Evolutionary conservation across 2,888 invertebrate species (phyloP).

Genomic region (Apamea anceps): DNA sequence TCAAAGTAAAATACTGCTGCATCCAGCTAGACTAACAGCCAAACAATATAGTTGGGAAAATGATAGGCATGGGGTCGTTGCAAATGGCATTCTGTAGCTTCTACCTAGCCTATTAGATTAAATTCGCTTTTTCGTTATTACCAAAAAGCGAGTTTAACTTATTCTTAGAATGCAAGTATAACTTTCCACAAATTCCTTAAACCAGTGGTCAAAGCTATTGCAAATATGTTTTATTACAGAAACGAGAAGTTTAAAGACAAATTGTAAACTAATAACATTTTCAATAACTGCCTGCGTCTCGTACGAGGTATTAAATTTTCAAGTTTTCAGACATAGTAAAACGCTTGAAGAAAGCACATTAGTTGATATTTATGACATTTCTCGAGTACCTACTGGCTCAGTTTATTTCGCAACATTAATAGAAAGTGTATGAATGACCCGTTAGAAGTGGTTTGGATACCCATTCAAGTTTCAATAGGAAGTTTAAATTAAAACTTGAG

Average conservation of each 20-base stretch:
- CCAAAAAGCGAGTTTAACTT: too few species aligned
- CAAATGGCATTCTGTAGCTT: too few species aligned
- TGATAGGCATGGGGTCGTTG: too few species aligned
- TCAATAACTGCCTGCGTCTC: not conserved
- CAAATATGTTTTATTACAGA: not conserved
- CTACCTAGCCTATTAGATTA: too few species aligned
- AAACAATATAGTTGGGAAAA: too few species aligned
- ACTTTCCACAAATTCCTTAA: not conserved
- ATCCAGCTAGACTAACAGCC: too few species aligned
- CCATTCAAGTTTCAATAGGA: not conserved
- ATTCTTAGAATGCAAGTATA: too few species aligned
- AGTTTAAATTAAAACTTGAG: not conserved
- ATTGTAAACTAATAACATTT: not conserved
- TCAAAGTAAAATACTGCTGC: too few species aligned
- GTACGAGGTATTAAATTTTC: not conserved
- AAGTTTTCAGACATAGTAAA: not conserved
- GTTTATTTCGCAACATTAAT: not conserved
- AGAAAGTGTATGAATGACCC: not conserved
- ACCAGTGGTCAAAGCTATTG: not conserved
- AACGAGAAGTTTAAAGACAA: not conserved
- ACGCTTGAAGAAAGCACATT: not conserved
- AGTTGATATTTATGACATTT: not conserved
- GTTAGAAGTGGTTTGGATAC: not conserved
- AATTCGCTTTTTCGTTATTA: too few species aligned
- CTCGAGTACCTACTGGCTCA: not conserved